A percentile compares a stretch with the other conserved stretches of the same genome.
Evolutionary conservation across 2,888 invertebrate species (phyloP).

Genomic region (Latrodectus elegans): DNA sequence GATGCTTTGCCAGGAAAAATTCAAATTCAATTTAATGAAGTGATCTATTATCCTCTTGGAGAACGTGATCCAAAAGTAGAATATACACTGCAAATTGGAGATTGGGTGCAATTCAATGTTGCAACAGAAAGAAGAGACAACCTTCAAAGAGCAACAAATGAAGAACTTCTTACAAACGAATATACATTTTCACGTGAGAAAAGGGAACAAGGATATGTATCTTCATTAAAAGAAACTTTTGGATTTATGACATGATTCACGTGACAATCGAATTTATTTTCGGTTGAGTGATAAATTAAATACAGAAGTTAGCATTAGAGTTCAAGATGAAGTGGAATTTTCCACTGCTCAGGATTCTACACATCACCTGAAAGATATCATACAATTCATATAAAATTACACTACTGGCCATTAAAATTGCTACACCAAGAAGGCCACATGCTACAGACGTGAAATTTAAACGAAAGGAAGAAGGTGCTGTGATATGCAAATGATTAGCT

Average conservation of each 20-base stretch:
- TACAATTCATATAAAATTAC: conserved; percentile 93
- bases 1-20: conserved; percentile 92
- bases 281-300: conserved; percentile 92
- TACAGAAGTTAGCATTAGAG: conserved; percentile 73
- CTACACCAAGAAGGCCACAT: too few relatives aligned
- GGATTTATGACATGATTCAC: conserved; percentile 94
- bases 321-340: conserved; percentile 92
- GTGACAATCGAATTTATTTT: conserved; percentile 86
- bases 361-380: conserved; percentile 84
- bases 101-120: conserved; percentile 96
- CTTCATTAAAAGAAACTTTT: conserved; percentile 86
- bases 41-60: conserved; percentile 88
- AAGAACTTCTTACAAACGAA: conserved; percentile 79
- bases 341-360: conserved; percentile 84
- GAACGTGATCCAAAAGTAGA: conserved; percentile 96
- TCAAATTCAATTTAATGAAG: conserved; percentile 82
- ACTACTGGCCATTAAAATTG: too few relatives aligned
- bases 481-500: too few relatives aligned
- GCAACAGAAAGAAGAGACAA: conserved; percentile 97
- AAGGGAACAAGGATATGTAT: conserved; percentile 77
- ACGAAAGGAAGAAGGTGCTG: too few relatives aligned
- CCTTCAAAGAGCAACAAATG: conserved; percentile 32
- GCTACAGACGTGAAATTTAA: too few relatives aligned
- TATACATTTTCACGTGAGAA: conserved; percentile 91
- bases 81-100: conserved; percentile 86